These are phyloP conservation scores for Dinoponera quadriceps DNA, from an alignment of 1,140 invertebrate genomes.

Conservation along the genomic window DNA sequence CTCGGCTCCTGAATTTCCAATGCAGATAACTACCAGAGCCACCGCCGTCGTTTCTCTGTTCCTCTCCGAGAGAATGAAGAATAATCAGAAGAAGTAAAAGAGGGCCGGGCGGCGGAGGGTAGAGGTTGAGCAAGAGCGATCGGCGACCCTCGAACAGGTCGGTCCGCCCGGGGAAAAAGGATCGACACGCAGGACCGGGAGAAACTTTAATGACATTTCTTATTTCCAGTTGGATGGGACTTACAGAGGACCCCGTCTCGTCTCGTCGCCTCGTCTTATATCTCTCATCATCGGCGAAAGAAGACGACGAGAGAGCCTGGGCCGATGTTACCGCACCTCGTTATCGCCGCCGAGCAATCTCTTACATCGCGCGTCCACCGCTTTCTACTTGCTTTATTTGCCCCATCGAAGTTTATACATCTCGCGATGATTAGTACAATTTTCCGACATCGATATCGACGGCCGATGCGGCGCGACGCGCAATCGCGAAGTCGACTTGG, in stretches of 20 bases:
- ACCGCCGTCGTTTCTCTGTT: slow-evolving; percentile 5
- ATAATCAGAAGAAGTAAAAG: slow-evolving; percentile 68
- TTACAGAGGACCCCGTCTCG: slow-evolving; percentile 14
- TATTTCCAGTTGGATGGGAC: slow-evolving; percentile 68
- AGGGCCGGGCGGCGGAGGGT: not conserved
- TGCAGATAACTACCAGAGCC: slow-evolving; percentile 71
- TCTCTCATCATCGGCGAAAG: slow-evolving; percentile 43
- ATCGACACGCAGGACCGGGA: slow-evolving; percentile 71
- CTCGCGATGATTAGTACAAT: slow-evolving; percentile 41
- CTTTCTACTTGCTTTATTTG: slow-evolving; percentile 45
- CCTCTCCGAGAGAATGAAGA: slow-evolving; percentile 67
- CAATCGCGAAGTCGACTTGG: slow-evolving; percentile 5
- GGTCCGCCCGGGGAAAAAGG: slow-evolving; percentile 54
- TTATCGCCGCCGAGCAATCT: slow-evolving; percentile 42
- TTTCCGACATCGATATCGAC: slow-evolving; percentile 9
- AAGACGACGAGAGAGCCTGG: not conserved
- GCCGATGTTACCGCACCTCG: slow-evolving; percentile 12
- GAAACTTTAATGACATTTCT: slow-evolving; percentile 79
- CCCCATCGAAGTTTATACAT: slow-evolving; percentile 24
- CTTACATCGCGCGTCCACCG: slow-evolving; percentile 16
- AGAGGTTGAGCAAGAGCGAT: slow-evolving; percentile 36
- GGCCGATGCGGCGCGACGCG: not conserved
- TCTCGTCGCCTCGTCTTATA: slow-evolving; percentile 7
- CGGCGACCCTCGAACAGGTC: slow-evolving; percentile 33
- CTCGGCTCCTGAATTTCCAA: slow-evolving; percentile 64